phyloP scores from a whole-genome alignment of 2,888 invertebrate genomes.

The Harpalus rufipes region DNA sequence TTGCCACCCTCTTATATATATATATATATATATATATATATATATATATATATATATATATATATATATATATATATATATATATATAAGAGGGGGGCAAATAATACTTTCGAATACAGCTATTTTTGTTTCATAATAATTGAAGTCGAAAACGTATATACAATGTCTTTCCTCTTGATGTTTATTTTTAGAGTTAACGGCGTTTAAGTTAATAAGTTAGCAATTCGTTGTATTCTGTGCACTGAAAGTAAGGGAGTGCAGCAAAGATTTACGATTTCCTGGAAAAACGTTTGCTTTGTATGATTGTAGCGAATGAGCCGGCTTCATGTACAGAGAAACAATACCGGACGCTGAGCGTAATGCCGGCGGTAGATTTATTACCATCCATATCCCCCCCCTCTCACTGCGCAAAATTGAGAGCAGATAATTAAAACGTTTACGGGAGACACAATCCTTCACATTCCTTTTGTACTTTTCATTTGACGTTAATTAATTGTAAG shows the following conservation, averaged over 20 bases:
- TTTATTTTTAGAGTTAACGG: background rate
- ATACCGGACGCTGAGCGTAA: constrained; percentile 56
- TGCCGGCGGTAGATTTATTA: constrained; percentile 56
- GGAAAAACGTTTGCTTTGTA: constrained; percentile 70
- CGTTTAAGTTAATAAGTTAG: background rate
- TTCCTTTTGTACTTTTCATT: constrained; percentile 65
- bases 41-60: too few relatives aligned
- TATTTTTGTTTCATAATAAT: background rate
- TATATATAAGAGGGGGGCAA: too few relatives aligned
- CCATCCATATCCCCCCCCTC: constrained; percentile 2
- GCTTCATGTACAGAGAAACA: constrained; percentile 56
- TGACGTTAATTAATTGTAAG: constrained; percentile 66
- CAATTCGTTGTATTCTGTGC: background rate
- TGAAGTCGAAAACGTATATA: background rate
- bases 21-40: too few relatives aligned
- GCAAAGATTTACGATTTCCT: constrained; percentile 74
- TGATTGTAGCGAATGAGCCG: constrained; percentile 71
- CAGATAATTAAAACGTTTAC: constrained; percentile 63
- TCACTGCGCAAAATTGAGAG: constrained; percentile 55
- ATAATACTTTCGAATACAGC: too few relatives aligned
- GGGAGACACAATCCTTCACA: constrained; percentile 54
- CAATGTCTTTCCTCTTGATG: background rate
- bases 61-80: too few relatives aligned
- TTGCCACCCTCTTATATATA: too few relatives aligned
- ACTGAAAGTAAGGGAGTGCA: background rate